These are phyloP conservation scores for Epizoanthus scotinus DNA, from an alignment of 92 coral and sea anemone species.

Conservation along the genomic window DNA sequence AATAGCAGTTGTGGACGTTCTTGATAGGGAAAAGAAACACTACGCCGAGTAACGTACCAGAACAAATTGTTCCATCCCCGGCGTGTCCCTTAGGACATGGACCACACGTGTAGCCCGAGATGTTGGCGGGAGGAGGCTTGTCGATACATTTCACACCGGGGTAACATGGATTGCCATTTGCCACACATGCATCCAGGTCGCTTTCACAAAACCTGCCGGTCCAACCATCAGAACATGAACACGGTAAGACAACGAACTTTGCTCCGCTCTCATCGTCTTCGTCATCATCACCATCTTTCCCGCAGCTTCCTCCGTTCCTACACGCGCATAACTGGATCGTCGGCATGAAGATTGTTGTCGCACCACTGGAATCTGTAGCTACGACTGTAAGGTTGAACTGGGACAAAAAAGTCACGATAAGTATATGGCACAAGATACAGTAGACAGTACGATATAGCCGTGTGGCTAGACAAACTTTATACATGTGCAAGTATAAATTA, in stretches of 20 bases:
- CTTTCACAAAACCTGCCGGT: slow-evolving; percentile 73
- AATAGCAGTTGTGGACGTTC: no score
- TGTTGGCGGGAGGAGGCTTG: slow-evolving; percentile 59
- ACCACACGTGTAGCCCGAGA: slow-evolving; percentile 67
- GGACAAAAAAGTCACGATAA: neutral
- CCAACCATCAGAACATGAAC: slow-evolving; percentile 63
- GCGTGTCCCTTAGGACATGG: slow-evolving; percentile 74
- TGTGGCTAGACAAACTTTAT: neutral
- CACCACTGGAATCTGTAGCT: slow-evolving; percentile 65
- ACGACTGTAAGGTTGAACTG: slow-evolving; percentile 63
- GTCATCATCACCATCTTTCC: slow-evolving; percentile 27
- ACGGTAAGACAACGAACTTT: slow-evolving; percentile 67
- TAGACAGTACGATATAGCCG: no score
- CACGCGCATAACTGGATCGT: slow-evolving; percentile 73
- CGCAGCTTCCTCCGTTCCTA: slow-evolving; percentile 60
- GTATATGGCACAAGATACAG: no score
- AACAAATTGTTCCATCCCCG: slow-evolving; percentile 67
- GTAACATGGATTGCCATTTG: slow-evolving; percentile 72
- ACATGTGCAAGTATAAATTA: neutral
- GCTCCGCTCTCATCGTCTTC: slow-evolving; percentile 15
- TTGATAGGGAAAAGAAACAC: no score
- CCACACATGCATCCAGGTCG: slow-evolving; percentile 66
- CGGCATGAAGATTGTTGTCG: slow-evolving; percentile 63
- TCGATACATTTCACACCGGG: slow-evolving; percentile 71
- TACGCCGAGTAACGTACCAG: slow-evolving; percentile 44